Conservation (phyloP, 2,113 vertebrate genomes). For the Chloropsis cyanopogon region DNA sequence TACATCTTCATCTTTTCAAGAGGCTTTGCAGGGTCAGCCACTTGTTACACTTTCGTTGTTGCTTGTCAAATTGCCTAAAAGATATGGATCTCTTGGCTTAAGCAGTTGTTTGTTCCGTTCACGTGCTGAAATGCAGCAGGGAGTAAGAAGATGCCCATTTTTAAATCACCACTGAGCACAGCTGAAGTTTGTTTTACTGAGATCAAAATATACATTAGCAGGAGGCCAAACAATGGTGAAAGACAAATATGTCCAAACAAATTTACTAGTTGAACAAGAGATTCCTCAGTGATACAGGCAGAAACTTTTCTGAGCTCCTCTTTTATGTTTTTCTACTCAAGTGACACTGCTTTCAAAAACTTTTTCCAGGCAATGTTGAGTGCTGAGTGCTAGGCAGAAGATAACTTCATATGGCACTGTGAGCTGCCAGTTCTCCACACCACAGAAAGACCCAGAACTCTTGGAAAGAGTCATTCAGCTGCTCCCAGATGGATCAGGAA, state of each 20-base stretch:
- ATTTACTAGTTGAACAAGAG: background rate
- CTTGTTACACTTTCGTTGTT: background rate
- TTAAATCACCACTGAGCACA: background rate
- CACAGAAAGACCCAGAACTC: background rate
- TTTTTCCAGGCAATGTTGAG: background rate
- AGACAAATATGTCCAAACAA: background rate
- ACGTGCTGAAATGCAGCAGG: background rate
- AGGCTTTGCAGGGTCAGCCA: background rate
- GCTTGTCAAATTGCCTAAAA: background rate
- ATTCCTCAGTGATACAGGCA: background rate
- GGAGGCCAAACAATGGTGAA: background rate
- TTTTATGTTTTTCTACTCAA: background rate
- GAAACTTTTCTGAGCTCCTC: background rate
- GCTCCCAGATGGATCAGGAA: background rate
- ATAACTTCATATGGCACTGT: background rate
- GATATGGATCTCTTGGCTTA: background rate
- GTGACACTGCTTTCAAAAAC: background rate
- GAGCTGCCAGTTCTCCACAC: background rate
- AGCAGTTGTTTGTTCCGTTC: background rate
- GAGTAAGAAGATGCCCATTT: background rate
- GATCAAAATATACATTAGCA: background rate
- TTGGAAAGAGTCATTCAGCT: background rate
- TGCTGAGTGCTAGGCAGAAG: background rate
- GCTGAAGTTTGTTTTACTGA: background rate
- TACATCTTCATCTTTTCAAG: background rate